Evolutionary conservation across 2,113 vertebrate genomes (phyloP).

Genomic region (Nesogale talazaci): DNA sequence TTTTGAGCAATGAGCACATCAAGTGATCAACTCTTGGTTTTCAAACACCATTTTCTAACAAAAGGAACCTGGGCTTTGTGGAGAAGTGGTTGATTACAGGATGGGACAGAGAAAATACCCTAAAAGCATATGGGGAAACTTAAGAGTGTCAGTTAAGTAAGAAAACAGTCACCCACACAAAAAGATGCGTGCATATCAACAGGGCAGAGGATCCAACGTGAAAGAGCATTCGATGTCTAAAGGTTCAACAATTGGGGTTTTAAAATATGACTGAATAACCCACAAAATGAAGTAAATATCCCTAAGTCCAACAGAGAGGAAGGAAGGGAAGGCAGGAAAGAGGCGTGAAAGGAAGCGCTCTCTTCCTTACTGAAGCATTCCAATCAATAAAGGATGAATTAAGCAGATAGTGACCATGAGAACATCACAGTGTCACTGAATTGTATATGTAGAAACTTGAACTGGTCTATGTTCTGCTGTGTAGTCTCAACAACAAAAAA

Average conservation of each 20-base stretch:
- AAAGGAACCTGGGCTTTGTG: background rate
- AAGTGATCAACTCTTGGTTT: background rate
- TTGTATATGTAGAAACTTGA: too few relatives aligned
- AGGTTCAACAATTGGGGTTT: too few relatives aligned
- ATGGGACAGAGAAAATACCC: background rate
- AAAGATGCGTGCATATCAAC: background rate
- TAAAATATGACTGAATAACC: background rate
- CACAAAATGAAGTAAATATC: background rate
- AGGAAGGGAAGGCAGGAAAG: background rate
- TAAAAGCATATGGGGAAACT: background rate
- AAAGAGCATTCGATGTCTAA: background rate
- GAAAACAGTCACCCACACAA: background rate
- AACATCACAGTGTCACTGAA: background rate
- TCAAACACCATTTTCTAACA: background rate
- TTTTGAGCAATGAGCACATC: background rate
- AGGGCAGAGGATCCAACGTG: background rate
- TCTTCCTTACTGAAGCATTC: background rate
- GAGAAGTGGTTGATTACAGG: background rate
- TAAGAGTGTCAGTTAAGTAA: background rate
- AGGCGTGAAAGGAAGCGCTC: background rate
- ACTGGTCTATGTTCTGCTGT: background rate
- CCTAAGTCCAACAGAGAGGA: background rate
- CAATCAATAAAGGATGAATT: background rate
- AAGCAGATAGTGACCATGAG: background rate
- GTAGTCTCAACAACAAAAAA: background rate